These are phyloP conservation scores for Sebastes trivittatus DNA, from an alignment of 2,797 vertebrate species.

Conservation along the genomic window DNA sequence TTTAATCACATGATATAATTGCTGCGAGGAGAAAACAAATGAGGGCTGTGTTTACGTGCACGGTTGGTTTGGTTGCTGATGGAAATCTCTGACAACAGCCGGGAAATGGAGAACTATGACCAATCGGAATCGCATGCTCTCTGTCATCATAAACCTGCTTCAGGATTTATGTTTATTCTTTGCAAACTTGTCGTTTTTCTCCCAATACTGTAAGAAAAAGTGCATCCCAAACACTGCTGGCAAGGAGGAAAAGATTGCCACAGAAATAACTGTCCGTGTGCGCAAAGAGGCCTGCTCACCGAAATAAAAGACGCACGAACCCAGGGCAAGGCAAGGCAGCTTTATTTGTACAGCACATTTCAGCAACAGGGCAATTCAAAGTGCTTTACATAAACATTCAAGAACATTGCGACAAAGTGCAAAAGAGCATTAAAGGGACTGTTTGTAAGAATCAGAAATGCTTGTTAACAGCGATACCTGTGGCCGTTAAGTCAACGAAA, in stretches of 20 bases:
- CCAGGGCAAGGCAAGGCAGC: too few species aligned
- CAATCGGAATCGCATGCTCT: slow-evolving; percentile 78
- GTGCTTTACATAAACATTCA: too few species aligned
- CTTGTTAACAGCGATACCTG: too few species aligned
- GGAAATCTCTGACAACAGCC: slow-evolving; percentile 80
- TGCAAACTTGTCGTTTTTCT: slow-evolving; percentile 54
- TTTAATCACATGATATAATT: slow-evolving; percentile 85
- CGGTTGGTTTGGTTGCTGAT: slow-evolving; percentile 80
- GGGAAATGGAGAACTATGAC: slow-evolving; percentile 83
- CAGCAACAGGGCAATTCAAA: too few species aligned
- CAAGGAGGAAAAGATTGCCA: background rate
- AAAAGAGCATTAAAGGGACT: too few species aligned
- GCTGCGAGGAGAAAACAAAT: slow-evolving; percentile 83
- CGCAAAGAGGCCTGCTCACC: background rate
- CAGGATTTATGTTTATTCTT: slow-evolving; percentile 67
- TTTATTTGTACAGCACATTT: too few species aligned
- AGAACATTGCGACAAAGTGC: too few species aligned
- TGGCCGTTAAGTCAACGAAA: too few species aligned
- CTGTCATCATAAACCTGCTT: slow-evolving; percentile 75
- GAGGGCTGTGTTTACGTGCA: slow-evolving; percentile 82
- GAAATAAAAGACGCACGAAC: slow-evolving; percentile 14
- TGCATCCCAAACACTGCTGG: slow-evolving; percentile 33
- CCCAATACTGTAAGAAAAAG: slow-evolving; percentile 34
- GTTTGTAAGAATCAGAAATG: too few species aligned
- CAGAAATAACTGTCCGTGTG: background rate